phyloP scores from a whole-genome alignment of 1,140 invertebrate species.

The Calycopis cecrops region DNA sequence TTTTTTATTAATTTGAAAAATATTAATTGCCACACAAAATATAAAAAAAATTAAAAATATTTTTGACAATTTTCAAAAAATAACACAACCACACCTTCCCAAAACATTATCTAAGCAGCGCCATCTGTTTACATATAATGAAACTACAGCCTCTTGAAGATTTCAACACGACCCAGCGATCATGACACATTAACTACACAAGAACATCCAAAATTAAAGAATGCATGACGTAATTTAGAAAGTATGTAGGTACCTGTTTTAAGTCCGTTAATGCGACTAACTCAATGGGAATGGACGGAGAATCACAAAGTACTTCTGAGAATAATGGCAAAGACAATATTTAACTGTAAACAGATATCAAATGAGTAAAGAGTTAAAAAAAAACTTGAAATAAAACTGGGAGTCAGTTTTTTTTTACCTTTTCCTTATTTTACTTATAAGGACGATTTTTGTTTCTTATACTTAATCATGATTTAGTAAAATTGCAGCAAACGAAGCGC shows the following conservation, averaged over 20 bases:
- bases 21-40: background rate
- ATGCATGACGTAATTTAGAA: conserved; percentile 60
- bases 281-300: background rate
- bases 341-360: too few relatives aligned
- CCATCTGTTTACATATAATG: conserved; percentile 21
- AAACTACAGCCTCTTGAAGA: conserved; percentile 1
- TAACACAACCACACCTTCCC: background rate
- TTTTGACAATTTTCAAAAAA: background rate
- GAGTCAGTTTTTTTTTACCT: too few relatives aligned
- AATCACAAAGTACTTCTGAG: background rate
- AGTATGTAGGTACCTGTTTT: conserved; percentile 28
- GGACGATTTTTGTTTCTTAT: too few relatives aligned
- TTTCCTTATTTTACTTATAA: too few relatives aligned
- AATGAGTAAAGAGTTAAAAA: too few relatives aligned
- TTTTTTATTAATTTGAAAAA: background rate
- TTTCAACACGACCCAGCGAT: conserved; percentile 1
- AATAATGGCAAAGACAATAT: too few relatives aligned
- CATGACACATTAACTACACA: conserved; percentile 8
- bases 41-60: background rate
- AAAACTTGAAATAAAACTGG: too few relatives aligned
- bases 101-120: conserved; percentile 6
- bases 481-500: too few relatives aligned
- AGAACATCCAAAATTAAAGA: conserved; percentile 37
- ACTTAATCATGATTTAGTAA: too few relatives aligned
- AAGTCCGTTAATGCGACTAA: conserved; percentile 6